Conservation (phyloP, 2,797 vertebrate genomes). For the Lepus townsendii region DNA sequence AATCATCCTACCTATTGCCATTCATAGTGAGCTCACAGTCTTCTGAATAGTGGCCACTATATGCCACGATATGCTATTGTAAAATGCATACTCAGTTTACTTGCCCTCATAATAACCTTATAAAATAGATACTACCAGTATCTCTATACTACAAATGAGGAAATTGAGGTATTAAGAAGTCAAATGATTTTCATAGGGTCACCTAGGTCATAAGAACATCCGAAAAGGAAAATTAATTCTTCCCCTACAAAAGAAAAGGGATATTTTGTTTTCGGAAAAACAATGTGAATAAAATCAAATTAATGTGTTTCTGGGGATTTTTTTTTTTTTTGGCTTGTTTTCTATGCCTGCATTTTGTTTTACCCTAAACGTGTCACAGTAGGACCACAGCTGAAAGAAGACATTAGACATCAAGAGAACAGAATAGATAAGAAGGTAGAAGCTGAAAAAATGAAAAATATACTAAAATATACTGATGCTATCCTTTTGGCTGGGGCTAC, state of each 20-base stretch:
- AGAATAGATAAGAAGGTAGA: not conserved
- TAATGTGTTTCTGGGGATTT: not conserved
- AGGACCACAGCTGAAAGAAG: not conserved
- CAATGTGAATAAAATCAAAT: not conserved
- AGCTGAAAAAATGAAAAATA: not conserved
- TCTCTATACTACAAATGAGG: not conserved
- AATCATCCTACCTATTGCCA: not conserved
- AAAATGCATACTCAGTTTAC: not conserved
- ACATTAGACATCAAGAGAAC: not conserved
- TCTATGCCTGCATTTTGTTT: not conserved
- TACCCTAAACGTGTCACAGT: not conserved
- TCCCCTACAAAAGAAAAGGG: not conserved
- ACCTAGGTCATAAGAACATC: not conserved
- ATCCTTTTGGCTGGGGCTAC: not conserved
- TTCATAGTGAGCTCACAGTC: not conserved
- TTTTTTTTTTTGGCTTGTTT: not conserved
- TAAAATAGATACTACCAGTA: not conserved
- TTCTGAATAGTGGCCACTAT: not conserved
- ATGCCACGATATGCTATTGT: not conserved
- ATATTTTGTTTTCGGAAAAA: conserved; percentile 21
- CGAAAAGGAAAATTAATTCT: conserved; percentile 12
- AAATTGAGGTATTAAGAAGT: not conserved
- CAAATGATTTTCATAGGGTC: not conserved
- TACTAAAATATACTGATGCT: not conserved
- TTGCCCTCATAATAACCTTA: not conserved